Percentiles rank a stretch among this genome's conserved stretches.
phyloP scores from a whole-genome alignment of 2,888 invertebrate genomes.

The Agrotis puta region DNA sequence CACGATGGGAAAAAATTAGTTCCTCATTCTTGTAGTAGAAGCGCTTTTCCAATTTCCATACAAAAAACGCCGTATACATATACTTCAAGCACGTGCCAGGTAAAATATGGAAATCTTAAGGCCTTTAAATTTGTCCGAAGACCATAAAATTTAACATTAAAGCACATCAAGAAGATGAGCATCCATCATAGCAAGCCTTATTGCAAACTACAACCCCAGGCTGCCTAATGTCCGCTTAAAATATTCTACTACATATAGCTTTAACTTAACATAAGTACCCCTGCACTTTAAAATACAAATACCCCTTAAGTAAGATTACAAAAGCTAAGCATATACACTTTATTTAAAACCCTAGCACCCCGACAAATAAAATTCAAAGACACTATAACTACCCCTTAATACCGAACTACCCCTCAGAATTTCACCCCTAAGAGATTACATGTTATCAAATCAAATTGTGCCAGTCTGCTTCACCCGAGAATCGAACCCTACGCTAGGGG shows the following conservation, averaged over 20 bases:
- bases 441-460: slow-evolving; percentile 75
- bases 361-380: slow-evolving; percentile 42
- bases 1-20: too few relatives aligned
- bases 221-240: not conserved
- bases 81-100: too few relatives aligned
- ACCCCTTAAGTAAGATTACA: slow-evolving; percentile 53
- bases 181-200: not conserved
- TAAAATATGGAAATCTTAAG: too few relatives aligned
- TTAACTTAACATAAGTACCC: slow-evolving; percentile 24
- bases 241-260: slow-evolving; percentile 13
- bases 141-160: too few relatives aligned
- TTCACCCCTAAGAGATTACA: slow-evolving; percentile 67
- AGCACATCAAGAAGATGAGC: not conserved
- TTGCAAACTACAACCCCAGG: not conserved
- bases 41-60: too few relatives aligned
- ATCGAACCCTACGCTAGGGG: slow-evolving; percentile 57
- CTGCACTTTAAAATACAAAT: slow-evolving; percentile 36
- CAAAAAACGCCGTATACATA: too few relatives aligned
- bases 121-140: too few relatives aligned
- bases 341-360: slow-evolving; percentile 47
- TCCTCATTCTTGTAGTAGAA: too few relatives aligned
- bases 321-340: slow-evolving; percentile 62
- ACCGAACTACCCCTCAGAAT: slow-evolving; percentile 28
- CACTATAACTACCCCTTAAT: slow-evolving; percentile 46
- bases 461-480: slow-evolving; percentile 73